Base-by-base conservation (phyloP, 2,888 invertebrate species). In the Aphidius colemani region DNA sequence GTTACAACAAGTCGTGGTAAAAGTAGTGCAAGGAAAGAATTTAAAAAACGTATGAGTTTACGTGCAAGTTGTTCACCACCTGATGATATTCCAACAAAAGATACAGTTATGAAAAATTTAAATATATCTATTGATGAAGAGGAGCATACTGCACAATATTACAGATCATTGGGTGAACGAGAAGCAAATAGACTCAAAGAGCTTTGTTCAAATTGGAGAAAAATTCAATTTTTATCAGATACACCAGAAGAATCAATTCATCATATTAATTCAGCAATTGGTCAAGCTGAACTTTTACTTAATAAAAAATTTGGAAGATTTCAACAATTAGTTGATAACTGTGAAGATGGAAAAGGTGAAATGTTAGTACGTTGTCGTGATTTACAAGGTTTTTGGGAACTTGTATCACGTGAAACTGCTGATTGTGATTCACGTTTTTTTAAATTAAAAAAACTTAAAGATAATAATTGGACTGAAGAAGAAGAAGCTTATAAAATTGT, bases 321-420 rank as follows among this genome's bases (percentile, higher is more conserved):
- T 79, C 84, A 86, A 56, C 0, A 85, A 82, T 75, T 80, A 67
- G 74, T 83, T 65, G 7, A 53, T 6, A 80, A 84, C 49, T 84
- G 83, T 77, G 85, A 78, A 72, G 79, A 65, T 74, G 83, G 77
- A 65, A 78, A 83, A 41, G 84, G 84, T n/a, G 77, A 82, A 41
- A 84, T 85, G 68, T 82, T 86, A 8, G 86, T 90, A 50, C 88
- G 86, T 0, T 85, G 86, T 65, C 86, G 87, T 7, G 95, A 95
- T 83, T 85, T 95, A 61, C 90, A 89, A 72, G 94, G 94, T 40
- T 95, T 94, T 84, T 95, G 94, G 94, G 94, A 94, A 74, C 90
- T 93, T 89, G 88, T 93, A 46, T 88, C 87, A 70, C 88, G 92
- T 81, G 93, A 94, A 85, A 85, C 84, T 10, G 72, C 68, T 18